Percentiles rank a stretch among this genome's conserved stretches.
Conservation (phyloP, 1,140 invertebrate genomes). For the Nomia melanderi region DNA sequence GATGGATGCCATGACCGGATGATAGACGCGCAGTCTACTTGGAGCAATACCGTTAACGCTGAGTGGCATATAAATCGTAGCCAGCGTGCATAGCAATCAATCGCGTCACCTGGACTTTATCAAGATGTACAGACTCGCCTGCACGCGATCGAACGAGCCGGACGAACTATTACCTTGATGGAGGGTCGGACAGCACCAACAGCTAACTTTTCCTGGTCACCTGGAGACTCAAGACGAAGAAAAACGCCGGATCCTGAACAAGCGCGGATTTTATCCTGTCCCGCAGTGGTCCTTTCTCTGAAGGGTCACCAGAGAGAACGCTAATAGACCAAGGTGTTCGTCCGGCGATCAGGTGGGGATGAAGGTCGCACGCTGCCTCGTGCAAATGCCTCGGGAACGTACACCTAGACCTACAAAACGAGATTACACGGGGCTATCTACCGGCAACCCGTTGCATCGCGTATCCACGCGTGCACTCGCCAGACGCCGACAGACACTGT, state of each 20-base stretch:
- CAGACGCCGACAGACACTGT: not conserved
- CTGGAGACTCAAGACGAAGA: not conserved
- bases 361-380: constrained; percentile 64
- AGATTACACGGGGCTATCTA: constrained; percentile 57
- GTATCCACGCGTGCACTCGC: constrained; percentile 37
- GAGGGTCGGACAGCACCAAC: not conserved
- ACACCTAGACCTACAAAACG: constrained; percentile 72
- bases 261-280: not conserved
- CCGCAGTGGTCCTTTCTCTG: not conserved
- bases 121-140: constrained; percentile 31
- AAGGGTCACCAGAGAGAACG: constrained; percentile 30
- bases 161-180: not conserved
- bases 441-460: constrained; percentile 29
- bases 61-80: constrained; percentile 26
- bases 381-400: constrained; percentile 53
- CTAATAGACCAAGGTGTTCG: constrained; percentile 56
- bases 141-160: constrained; percentile 42
- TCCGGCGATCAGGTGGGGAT: constrained; percentile 62
- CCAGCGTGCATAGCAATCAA: constrained; percentile 37
- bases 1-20: constrained; percentile 3
- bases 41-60: constrained; percentile 34
- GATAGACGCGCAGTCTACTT: not conserved
- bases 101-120: constrained; percentile 35
- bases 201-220: constrained; percentile 2
- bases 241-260: not conserved